Percentiles rank a stretch among this genome's conserved stretches.
These are phyloP conservation scores for crab-eating macaque (Macaca fascicularis) DNA, from an alignment of 2,113 vertebrate genomes.

Conservation along the genomic window DNA sequence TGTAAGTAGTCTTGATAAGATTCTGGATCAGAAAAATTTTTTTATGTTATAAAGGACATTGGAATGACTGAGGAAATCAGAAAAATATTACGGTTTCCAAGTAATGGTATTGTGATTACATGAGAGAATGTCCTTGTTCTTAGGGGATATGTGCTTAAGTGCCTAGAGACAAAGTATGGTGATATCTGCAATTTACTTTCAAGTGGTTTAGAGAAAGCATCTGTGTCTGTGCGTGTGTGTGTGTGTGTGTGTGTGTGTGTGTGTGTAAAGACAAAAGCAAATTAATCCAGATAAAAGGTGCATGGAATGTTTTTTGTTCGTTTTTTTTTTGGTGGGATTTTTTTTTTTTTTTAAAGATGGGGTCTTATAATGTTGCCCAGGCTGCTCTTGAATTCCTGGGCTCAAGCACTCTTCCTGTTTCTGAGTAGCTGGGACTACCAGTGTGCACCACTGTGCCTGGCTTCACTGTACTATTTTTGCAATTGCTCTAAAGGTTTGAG, in stretches of 20 bases:
- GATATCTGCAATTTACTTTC: neutral
- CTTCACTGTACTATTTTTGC: neutral
- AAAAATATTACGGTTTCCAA: slow-evolving; percentile 17
- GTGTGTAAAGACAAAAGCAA: neutral
- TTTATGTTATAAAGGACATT: neutral
- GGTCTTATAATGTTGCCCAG: neutral
- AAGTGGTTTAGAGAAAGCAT: neutral
- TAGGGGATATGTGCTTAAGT: neutral
- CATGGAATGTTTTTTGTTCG: neutral
- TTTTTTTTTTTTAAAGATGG: neutral
- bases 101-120: neutral
- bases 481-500: slow-evolving; percentile 14
- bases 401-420: neutral
- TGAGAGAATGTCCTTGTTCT: neutral
- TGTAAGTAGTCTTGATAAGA: neutral
- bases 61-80: neutral
- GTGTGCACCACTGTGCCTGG: neutral
- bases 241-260: no score
- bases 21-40: neutral
- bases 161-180: neutral
- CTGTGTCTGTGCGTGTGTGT: no score
- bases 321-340: neutral
- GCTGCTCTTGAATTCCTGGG: neutral
- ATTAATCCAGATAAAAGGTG: slow-evolving; percentile 4
- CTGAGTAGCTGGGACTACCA: neutral